Conservation (phyloP, 2,113 vertebrate genomes). For the Leiothrix lutea region DNA sequence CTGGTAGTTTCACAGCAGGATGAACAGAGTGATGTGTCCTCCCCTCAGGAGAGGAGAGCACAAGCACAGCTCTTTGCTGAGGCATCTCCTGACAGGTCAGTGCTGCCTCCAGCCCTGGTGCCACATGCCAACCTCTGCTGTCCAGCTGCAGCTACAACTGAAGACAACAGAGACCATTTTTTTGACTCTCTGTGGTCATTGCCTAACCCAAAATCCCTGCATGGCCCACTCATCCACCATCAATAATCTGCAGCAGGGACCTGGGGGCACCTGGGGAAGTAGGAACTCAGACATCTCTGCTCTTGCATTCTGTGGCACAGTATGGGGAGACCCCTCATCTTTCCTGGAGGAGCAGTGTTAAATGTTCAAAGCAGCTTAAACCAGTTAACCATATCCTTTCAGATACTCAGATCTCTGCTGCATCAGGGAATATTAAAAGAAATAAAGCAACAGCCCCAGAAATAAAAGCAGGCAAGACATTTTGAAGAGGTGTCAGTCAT, state of each 20-base stretch:
- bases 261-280: not conserved
- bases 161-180: constrained; percentile 28
- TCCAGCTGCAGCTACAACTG: not conserved
- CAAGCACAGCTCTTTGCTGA: not conserved
- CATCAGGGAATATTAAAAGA: not conserved
- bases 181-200: not conserved
- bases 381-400: fast-evolving
- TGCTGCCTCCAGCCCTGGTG: not conserved
- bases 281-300: not conserved
- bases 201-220: not conserved
- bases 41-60: not conserved
- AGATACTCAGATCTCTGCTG: not conserved
- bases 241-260: constrained; percentile 25
- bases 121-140: not conserved
- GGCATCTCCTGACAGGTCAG: not conserved
- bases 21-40: not conserved
- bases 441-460: not conserved
- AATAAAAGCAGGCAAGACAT: fast-evolving
- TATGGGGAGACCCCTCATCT: not conserved
- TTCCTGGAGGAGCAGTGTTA: not conserved
- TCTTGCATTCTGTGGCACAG: not conserved
- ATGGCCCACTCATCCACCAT: not conserved
- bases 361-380: not conserved
- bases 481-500: not conserved
- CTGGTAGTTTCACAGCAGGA: not conserved